Conservation (phyloP, 2,888 invertebrate genomes). For the Cryptophagus acutangulus region DNA sequence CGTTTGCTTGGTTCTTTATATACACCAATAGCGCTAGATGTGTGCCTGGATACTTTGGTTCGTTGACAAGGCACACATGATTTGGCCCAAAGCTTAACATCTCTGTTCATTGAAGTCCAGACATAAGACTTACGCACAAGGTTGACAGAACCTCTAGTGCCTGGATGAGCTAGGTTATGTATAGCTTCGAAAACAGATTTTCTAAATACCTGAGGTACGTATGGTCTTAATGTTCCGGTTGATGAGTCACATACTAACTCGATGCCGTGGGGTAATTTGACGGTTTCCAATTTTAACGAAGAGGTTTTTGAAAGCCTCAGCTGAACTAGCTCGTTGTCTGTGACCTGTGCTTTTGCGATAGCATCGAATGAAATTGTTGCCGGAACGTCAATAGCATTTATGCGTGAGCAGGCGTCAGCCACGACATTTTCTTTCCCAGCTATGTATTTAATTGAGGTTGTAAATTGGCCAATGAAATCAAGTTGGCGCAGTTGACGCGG, state of each 20-base stretch:
- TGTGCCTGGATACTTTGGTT: conserved; percentile 36
- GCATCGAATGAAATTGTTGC: no score
- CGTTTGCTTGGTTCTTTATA: conserved; percentile 25
- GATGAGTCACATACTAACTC: background rate
- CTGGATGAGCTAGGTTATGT: conserved; percentile 34
- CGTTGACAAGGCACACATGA: conserved; percentile 37
- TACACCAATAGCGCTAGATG: conserved; percentile 25
- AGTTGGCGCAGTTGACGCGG: conserved; percentile 40
- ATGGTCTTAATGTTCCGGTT: conserved; percentile 13
- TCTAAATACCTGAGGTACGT: conserved; percentile 13
- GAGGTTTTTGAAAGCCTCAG: no score
- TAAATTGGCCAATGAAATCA: conserved; percentile 34
- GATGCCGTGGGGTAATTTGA: background rate
- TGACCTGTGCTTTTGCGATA: no score
- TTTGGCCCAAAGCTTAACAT: conserved; percentile 37
- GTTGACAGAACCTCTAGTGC: conserved; percentile 26
- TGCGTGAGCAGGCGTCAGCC: conserved; percentile 35
- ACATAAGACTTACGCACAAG: conserved; percentile 38
- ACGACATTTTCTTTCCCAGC: conserved; percentile 36
- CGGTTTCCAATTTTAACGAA: no score
- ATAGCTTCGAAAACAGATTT: conserved; percentile 18
- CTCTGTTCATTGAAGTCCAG: conserved; percentile 39
- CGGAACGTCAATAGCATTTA: conserved; percentile 7
- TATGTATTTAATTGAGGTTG: conserved; percentile 37
- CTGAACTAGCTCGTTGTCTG: no score